phyloP scores from a whole-genome alignment of 2,797 vertebrate genomes.

The Myotis findleyi region DNA sequence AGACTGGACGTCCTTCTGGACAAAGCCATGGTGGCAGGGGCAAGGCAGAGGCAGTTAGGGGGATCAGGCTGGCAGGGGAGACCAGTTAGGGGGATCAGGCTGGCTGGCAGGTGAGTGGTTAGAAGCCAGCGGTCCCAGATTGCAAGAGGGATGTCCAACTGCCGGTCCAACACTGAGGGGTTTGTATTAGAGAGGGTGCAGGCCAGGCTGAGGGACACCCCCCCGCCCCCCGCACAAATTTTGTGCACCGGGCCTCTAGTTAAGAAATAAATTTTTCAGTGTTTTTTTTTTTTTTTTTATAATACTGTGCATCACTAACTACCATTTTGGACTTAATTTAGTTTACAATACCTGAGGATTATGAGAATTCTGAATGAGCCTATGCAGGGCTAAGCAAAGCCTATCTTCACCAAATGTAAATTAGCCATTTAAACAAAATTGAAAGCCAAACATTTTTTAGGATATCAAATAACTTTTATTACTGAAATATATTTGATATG shows the following conservation, averaged over 20 bases:
- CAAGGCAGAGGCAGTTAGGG: too few relatives aligned
- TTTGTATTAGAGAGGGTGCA: too few relatives aligned
- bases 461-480: not conserved
- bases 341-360: not conserved
- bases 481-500: not conserved
- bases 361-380: not conserved
- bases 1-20: too few relatives aligned
- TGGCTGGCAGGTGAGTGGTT: too few relatives aligned
- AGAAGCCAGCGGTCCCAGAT: too few relatives aligned
- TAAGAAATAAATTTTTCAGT: slow-evolving; percentile 39
- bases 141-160: too few relatives aligned
- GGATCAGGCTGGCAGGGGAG: too few relatives aligned
- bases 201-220: too few relatives aligned
- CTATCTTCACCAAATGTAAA: not conserved
- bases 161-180: too few relatives aligned
- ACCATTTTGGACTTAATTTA: not conserved
- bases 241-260: not conserved
- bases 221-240: too few relatives aligned
- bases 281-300: not conserved
- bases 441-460: not conserved
- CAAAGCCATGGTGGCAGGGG: too few relatives aligned
- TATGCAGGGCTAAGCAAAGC: not conserved
- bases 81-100: too few relatives aligned
- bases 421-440: not conserved
- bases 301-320: not conserved